phyloP scores from a whole-genome alignment of 2,113 vertebrate species.

The Sarotherodon lohbergeri region DNA sequence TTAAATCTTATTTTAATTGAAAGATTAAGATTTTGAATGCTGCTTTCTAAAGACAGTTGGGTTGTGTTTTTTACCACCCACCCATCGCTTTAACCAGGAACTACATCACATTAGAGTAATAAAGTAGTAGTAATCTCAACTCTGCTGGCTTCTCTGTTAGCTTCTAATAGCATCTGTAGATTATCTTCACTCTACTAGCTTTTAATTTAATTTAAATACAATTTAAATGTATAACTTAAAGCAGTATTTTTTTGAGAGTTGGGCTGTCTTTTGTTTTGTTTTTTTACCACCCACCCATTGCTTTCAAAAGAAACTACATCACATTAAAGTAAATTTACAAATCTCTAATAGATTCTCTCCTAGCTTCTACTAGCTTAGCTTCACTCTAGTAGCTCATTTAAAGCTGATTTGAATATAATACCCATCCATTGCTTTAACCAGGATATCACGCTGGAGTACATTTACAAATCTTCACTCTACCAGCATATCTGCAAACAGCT shows the following conservation, averaged over 20 bases:
- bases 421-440: not conserved
- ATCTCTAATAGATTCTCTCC: not conserved
- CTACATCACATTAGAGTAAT: not conserved
- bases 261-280: conserved; percentile 22
- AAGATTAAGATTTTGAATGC: conserved; percentile 95
- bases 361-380: not conserved
- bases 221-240: conserved; percentile 97
- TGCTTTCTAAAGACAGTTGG: conserved; percentile 81
- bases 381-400: not conserved
- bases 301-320: not conserved
- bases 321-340: not conserved
- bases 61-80: conserved; percentile 54
- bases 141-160: not conserved
- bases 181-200: not conserved
- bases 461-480: not conserved
- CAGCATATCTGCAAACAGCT: not conserved
- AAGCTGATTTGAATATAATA: not conserved
- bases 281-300: conserved; percentile 17
- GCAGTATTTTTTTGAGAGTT: conserved; percentile 84
- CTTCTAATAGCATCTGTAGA: not conserved
- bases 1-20: conserved; percentile 28
- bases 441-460: not conserved
- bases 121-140: not conserved
- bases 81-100: not conserved
- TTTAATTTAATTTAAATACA: not conserved